phyloP scores from a whole-genome alignment of 2,888 invertebrate genomes.

The Brenthis hecate region DNA sequence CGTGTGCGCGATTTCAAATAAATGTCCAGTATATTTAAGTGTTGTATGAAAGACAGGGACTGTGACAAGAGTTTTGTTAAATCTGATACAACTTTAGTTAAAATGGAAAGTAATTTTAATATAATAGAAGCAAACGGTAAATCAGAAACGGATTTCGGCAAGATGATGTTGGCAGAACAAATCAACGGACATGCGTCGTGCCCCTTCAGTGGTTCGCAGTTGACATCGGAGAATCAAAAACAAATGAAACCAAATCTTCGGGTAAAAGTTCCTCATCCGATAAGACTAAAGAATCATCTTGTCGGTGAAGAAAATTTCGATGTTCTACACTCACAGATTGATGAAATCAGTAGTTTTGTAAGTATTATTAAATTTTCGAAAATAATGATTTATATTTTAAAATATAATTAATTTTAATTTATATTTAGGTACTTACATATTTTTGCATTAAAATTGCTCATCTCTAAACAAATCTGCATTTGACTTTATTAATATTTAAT shows the following conservation, averaged over 20 bases:
- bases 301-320: slow-evolving; percentile 61
- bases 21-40: slow-evolving; percentile 54
- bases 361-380: slow-evolving; percentile 47
- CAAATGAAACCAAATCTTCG: slow-evolving; percentile 60
- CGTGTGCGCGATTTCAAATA: slow-evolving; percentile 34
- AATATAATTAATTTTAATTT: too few species aligned
- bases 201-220: slow-evolving; percentile 56
- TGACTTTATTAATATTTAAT: too few species aligned
- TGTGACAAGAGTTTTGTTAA: slow-evolving; percentile 44
- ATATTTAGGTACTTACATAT: too few species aligned
- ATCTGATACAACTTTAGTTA: slow-evolving; percentile 33
- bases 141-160: slow-evolving; percentile 33
- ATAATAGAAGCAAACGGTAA: slow-evolving; percentile 33
- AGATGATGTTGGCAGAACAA: slow-evolving; percentile 23
- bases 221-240: slow-evolving; percentile 51
- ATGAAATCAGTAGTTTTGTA: slow-evolving; percentile 60
- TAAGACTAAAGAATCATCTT: slow-evolving; percentile 63
- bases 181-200: slow-evolving; percentile 57
- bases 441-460: too few species aligned
- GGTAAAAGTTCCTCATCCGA: slow-evolving; percentile 68
- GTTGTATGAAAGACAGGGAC: slow-evolving; percentile 48
- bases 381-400: too few species aligned
- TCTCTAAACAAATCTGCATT: too few species aligned
- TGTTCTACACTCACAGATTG: slow-evolving; percentile 60
- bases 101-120: slow-evolving; percentile 29